A percentile compares a stretch with the other conserved stretches of the same genome.
phyloP scores from a whole-genome alignment of 2,888 invertebrate genomes.

The Pheosia tremula region DNA sequence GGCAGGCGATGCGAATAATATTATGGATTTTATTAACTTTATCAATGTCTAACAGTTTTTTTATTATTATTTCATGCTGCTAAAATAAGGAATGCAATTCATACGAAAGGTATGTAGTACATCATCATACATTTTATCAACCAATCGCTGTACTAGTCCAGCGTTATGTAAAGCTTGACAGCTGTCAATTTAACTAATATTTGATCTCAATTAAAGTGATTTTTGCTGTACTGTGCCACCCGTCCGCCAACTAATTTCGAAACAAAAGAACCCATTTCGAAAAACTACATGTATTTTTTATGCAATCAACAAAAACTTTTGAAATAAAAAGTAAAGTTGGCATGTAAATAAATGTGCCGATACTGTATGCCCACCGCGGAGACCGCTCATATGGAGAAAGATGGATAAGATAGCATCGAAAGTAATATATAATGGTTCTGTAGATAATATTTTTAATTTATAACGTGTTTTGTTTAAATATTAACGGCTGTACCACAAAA shows the following conservation, averaged over 20 bases:
- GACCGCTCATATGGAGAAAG: constrained; percentile 43
- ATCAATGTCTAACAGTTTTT: too few species aligned
- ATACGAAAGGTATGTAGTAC: too few species aligned
- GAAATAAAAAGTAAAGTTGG: constrained; percentile 62
- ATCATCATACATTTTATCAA: too few species aligned
- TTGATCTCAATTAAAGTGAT: not conserved
- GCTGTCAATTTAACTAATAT: constrained; percentile 7
- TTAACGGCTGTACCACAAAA: too few species aligned
- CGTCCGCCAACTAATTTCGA: constrained; percentile 51
- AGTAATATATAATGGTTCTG: constrained; percentile 19
- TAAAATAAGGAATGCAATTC: too few species aligned
- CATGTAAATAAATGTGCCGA: constrained; percentile 74
- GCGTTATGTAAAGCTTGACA: too few species aligned
- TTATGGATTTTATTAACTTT: too few species aligned
- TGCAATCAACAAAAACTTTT: constrained; percentile 68
- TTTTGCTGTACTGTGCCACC: constrained; percentile 25
- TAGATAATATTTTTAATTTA: not conserved
- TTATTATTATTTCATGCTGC: too few species aligned
- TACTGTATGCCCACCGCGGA: constrained; percentile 73
- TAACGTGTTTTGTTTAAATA: too few species aligned
- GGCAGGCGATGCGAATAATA: too few species aligned
- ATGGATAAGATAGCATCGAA: constrained; percentile 23
- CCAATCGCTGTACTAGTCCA: too few species aligned
- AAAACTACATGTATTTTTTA: constrained; percentile 63
- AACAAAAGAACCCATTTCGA: constrained; percentile 61